Evolutionary conservation across 2,888 invertebrate species (phyloP).

Genomic region (Athrips mouffetella): DNA sequence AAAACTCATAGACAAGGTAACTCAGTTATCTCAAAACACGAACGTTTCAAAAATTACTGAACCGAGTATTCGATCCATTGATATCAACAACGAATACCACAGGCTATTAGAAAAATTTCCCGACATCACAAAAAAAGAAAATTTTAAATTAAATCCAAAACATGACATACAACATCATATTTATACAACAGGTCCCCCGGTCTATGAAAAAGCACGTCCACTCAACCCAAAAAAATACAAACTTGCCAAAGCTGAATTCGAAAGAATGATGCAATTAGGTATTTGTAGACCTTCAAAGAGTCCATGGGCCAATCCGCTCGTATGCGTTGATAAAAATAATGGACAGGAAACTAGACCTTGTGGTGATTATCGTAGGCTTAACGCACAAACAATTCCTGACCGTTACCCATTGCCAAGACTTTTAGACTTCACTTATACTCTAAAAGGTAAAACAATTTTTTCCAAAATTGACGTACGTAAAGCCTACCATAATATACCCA

Average conservation of each 20-base stretch:
- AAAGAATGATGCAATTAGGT: too few relatives aligned
- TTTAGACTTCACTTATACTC: conserved; percentile 16
- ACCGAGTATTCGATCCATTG: background rate
- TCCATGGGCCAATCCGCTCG: background rate
- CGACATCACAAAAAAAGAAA: background rate
- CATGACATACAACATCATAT: background rate
- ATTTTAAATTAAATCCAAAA: background rate
- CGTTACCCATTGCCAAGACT: conserved; percentile 18
- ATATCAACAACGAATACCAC: background rate
- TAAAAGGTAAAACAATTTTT: conserved; percentile 20
- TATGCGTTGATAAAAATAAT: background rate
- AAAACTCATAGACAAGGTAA: too few relatives aligned
- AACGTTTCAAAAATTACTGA: background rate
- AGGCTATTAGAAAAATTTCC: background rate
- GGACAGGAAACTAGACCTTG: too few relatives aligned
- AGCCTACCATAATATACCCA: conserved; percentile 21
- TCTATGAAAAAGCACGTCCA: background rate
- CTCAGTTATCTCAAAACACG: too few relatives aligned
- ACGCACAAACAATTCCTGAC: conserved; percentile 10
- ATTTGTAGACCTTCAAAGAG: background rate
- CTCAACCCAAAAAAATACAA: background rate
- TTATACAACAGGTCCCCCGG: background rate
- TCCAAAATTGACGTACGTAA: conserved; percentile 19
- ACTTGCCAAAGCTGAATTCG: background rate
- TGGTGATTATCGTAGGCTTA: background rate